Conservation (phyloP, 2,113 vertebrate genomes). For the Archilochus colubris region DNA sequence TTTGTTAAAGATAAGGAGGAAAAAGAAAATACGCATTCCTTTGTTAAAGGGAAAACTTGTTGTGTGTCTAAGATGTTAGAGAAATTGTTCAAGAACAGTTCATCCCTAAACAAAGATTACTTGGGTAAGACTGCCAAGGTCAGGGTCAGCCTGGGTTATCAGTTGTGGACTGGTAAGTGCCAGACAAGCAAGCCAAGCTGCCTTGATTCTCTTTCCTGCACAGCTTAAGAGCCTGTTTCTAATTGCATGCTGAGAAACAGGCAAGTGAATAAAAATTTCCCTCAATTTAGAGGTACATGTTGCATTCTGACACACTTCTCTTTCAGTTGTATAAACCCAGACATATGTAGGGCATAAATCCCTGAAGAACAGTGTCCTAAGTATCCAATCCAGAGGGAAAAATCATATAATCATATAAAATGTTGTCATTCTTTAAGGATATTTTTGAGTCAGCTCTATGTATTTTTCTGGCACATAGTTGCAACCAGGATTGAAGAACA, state of each 20-base stretch:
- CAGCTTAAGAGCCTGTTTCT: not conserved
- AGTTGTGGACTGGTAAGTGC: not conserved
- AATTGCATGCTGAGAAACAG: constrained; percentile 52
- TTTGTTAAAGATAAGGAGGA: constrained; percentile 29
- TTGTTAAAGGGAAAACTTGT: not conserved
- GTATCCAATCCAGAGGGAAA: constrained; percentile 17
- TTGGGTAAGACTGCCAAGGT: constrained; percentile 44
- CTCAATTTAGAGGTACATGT: constrained; percentile 23
- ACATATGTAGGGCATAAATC: constrained; percentile 15
- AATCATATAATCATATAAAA: not conserved
- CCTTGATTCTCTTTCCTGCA: not conserved
- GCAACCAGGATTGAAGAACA: constrained; percentile 4
- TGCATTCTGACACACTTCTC: constrained; percentile 26
- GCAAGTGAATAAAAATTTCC: constrained; percentile 16
- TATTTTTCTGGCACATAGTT: constrained; percentile 9
- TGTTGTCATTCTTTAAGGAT: not conserved
- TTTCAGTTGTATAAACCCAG: constrained; percentile 34
- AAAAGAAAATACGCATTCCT: not conserved
- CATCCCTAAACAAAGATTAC: constrained; percentile 26
- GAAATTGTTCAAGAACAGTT: constrained; percentile 43
- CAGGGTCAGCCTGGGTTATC: constrained; percentile 58
- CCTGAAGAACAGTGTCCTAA: constrained; percentile 29
- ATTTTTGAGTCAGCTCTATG: not conserved
- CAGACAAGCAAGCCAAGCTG: constrained; percentile 42
- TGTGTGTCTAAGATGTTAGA: not conserved